phyloP scores from a whole-genome alignment of 1,140 invertebrate genomes.

The Trichogramma pretiosum region DNA sequence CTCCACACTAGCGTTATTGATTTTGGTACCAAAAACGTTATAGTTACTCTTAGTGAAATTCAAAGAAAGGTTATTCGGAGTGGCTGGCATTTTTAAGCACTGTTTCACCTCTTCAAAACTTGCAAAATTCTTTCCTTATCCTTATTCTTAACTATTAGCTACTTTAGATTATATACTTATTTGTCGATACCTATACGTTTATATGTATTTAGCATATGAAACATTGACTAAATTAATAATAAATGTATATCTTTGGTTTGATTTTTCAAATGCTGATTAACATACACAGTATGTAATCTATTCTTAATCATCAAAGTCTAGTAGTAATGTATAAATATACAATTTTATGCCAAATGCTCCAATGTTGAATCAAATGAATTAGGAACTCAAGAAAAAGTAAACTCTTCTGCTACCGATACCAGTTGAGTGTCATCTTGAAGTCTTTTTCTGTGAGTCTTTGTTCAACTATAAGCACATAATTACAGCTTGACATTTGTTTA shows the following conservation, averaged over 20 bases:
- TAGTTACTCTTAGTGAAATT: slow-evolving; percentile 42
- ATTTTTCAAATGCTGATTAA: slow-evolving; percentile 8
- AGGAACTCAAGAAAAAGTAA: slow-evolving; percentile 17
- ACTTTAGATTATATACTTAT: slow-evolving; percentile 7
- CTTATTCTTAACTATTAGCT: slow-evolving; percentile 6
- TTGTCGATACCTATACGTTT: not conserved
- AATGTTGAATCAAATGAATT: slow-evolving; percentile 8
- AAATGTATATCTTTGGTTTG: slow-evolving; percentile 18
- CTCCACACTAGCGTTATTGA: slow-evolving; percentile 25
- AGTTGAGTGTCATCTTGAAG: slow-evolving; percentile 33
- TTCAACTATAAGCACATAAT: not conserved
- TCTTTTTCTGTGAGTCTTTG: slow-evolving; percentile 26
- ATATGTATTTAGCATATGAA: not conserved
- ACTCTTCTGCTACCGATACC: slow-evolving; percentile 45
- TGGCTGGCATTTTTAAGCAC: slow-evolving; percentile 34
- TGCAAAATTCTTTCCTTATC: slow-evolving; percentile 5
- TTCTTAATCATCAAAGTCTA: slow-evolving; percentile 3
- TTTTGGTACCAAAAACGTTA: slow-evolving; percentile 37
- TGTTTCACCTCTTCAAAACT: slow-evolving; percentile 3
- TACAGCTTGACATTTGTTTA: slow-evolving; percentile 27
- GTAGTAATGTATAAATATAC: not conserved
- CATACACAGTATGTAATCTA: slow-evolving; percentile 12
- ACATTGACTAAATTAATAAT: slow-evolving; percentile 5
- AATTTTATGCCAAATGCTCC: slow-evolving; percentile 12
- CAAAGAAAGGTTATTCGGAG: slow-evolving; percentile 40